Evolutionary conservation across 2,113 vertebrate genomes (phyloP).

Genomic region (Bufo gargarizans): DNA sequence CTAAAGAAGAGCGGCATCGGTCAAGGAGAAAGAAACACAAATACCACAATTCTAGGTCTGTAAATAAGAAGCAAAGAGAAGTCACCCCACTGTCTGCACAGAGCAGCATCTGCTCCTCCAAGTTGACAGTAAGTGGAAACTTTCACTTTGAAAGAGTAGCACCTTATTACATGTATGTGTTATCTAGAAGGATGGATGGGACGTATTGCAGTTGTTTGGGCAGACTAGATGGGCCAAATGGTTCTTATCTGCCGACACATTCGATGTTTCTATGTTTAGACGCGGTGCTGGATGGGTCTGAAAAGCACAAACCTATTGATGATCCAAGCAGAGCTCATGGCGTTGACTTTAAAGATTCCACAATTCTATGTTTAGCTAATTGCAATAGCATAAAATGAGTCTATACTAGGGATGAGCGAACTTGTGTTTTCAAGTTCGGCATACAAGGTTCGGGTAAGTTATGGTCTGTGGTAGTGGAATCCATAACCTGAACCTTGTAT

Average conservation of each 20-base stretch:
- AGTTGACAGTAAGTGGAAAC: slow-evolving; percentile 51
- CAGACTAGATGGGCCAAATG: no score
- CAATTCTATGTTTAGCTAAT: not conserved
- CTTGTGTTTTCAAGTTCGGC: no score
- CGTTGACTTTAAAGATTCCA: not conserved
- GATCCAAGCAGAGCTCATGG: not conserved
- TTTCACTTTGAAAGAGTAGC: not conserved
- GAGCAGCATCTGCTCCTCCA: slow-evolving; percentile 40
- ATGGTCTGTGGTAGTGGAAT: no score
- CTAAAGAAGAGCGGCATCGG: slow-evolving; percentile 43
- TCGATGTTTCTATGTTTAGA: not conserved
- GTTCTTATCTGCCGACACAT: no score
- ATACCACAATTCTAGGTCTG: slow-evolving; percentile 52
- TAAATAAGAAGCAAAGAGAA: slow-evolving; percentile 52
- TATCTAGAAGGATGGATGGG: not conserved
- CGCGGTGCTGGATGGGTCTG: slow-evolving; percentile 51
- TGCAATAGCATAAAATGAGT: not conserved
- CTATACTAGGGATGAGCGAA: not conserved
- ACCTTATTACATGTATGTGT: not conserved
- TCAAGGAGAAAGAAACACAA: slow-evolving; percentile 52
- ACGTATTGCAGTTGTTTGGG: not conserved
- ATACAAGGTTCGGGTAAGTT: no score
- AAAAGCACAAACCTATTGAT: not conserved
- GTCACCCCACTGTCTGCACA: slow-evolving; percentile 23
- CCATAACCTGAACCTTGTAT: no score